Percentiles rank a stretch among this genome's conserved stretches.
These are phyloP conservation scores for Myopa tessellatipennis DNA, from an alignment of 2,888 invertebrate species.

Conservation along the genomic window DNA sequence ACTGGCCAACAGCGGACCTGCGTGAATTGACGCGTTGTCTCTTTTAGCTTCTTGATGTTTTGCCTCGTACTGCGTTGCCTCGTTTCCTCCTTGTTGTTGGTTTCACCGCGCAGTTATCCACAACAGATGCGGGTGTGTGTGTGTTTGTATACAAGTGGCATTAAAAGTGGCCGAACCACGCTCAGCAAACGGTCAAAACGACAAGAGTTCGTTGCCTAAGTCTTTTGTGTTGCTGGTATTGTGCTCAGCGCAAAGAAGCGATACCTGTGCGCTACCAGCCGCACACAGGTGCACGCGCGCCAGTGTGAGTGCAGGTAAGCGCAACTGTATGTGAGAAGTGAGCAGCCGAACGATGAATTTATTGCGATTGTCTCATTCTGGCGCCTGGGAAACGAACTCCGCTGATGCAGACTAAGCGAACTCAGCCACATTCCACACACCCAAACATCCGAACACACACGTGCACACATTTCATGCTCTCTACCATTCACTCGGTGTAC, in stretches of 20 bases:
- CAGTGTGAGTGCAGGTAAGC: not conserved
- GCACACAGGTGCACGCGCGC: conserved; percentile 25
- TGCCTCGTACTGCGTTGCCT: conserved; percentile 1
- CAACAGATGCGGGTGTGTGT: conserved; percentile 22
- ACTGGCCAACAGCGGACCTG: not conserved
- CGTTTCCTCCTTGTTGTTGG: not conserved
- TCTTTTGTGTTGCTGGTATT: conserved; percentile 27
- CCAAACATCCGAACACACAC: conserved; percentile 35
- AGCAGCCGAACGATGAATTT: conserved; percentile 28
- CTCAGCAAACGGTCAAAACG: conserved; percentile 14
- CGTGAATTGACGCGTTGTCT: conserved; percentile 1
- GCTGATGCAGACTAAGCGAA: conserved; percentile 7
- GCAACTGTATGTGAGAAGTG: conserved; percentile 14
- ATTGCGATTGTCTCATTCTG: conserved; percentile 33
- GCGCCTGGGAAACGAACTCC: conserved; percentile 6
- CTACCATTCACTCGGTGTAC: conserved; percentile 5
- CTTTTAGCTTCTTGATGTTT: conserved; percentile 29
- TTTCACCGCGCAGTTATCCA: not conserved
- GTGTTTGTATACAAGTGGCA: not conserved
- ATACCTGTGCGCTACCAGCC: conserved; percentile 21
- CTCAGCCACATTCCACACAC: conserved; percentile 41
- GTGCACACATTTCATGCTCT: conserved; percentile 25
- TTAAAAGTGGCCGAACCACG: conserved; percentile 11
- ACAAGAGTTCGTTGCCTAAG: conserved; percentile 33
- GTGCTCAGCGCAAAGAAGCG: conserved; percentile 8